Evolutionary conservation across 2,888 invertebrate species (phyloP).

Genomic region (Hanleya hanleyi): DNA sequence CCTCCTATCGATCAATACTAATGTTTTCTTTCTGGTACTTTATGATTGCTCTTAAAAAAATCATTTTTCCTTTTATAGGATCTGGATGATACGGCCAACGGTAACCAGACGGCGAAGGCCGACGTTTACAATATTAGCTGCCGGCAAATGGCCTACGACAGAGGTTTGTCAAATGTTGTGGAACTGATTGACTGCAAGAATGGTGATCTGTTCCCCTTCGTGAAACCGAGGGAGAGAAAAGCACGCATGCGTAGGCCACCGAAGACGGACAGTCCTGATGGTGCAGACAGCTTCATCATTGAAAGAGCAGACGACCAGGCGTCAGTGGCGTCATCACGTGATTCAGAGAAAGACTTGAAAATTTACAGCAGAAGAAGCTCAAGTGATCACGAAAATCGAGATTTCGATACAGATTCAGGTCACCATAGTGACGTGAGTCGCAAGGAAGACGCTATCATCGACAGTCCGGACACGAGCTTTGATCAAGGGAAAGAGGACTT

Average conservation of each 20-base stretch:
- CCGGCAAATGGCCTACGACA: slow-evolving; percentile 69
- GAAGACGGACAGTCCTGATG: background rate
- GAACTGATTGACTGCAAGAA: slow-evolving; percentile 67
- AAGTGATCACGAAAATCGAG: background rate
- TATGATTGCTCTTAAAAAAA: too few relatives aligned
- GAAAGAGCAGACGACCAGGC: background rate
- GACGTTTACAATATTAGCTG: slow-evolving; percentile 49
- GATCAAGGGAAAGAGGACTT: slow-evolving; percentile 30
- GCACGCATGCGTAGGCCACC: slow-evolving; percentile 45
- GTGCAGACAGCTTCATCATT: background rate
- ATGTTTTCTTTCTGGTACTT: too few relatives aligned
- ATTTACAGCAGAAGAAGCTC: too few relatives aligned
- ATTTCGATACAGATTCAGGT: slow-evolving; percentile 26
- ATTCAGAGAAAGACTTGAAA: background rate
- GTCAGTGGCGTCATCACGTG: background rate
- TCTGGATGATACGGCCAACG: background rate
- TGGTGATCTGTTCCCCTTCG: slow-evolving; percentile 55
- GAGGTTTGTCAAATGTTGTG: slow-evolving; percentile 56
- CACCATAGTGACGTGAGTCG: slow-evolving; percentile 21
- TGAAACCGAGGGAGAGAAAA: slow-evolving; percentile 47
- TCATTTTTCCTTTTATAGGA: too few relatives aligned
- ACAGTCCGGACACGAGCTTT: background rate
- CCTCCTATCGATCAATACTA: too few relatives aligned
- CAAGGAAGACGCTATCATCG: background rate
- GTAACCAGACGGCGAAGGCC: too few relatives aligned